Conservation (phyloP, 2,797 vertebrate species). For the Hydrolagus colliei region DNA sequence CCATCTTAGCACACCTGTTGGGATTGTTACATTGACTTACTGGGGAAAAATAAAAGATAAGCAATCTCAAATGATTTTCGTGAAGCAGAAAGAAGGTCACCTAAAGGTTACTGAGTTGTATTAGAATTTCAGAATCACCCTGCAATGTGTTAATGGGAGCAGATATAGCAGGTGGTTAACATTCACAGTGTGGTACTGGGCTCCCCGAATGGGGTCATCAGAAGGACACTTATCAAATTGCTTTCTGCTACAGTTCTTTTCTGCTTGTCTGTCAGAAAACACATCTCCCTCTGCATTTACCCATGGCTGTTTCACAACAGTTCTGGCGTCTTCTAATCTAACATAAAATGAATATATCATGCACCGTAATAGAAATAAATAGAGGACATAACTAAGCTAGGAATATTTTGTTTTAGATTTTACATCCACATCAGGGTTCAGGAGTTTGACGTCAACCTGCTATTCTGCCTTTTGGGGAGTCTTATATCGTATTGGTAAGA, state of each 20-base stretch:
- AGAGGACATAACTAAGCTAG: no score
- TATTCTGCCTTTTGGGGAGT: no score
- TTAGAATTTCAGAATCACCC: not conserved
- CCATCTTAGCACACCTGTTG: not conserved
- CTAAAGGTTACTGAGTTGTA: not conserved
- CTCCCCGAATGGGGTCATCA: conserved; percentile 13
- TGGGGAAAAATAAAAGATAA: conserved; percentile 22
- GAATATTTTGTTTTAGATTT: no score
- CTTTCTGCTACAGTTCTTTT: not conserved
- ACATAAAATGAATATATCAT: not conserved
- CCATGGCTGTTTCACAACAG: not conserved
- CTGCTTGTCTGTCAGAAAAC: not conserved
- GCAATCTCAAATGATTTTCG: not conserved
- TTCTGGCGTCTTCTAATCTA: not conserved
- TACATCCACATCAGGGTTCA: no score
- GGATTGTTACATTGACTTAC: not conserved
- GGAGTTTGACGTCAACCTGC: no score
- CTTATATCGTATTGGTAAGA: no score
- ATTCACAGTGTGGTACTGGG: not conserved
- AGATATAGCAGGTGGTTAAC: not conserved
- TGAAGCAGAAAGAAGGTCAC: not conserved
- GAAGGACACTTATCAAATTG: conserved; percentile 11
- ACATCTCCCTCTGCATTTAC: conserved; percentile 11
- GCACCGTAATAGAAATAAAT: no score
- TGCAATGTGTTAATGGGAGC: not conserved